Conservation (phyloP, 2,888 invertebrate genomes). For the Myathropa florea region DNA sequence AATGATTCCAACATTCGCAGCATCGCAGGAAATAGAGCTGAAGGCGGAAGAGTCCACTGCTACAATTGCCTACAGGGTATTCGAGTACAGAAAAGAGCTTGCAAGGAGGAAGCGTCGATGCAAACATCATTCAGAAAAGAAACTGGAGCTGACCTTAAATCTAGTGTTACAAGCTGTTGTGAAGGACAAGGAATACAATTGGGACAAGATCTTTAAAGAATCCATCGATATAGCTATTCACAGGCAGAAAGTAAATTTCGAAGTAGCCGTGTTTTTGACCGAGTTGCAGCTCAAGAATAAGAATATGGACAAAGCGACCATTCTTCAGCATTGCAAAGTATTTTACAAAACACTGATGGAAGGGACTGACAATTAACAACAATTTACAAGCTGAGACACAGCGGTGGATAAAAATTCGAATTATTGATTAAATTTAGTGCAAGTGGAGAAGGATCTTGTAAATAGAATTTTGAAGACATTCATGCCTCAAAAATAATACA, state of each 20-base stretch:
- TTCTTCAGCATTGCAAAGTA: background rate
- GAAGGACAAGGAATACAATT: background rate
- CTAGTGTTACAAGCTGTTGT: background rate
- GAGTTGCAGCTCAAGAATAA: background rate
- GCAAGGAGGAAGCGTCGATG: background rate
- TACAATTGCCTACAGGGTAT: background rate
- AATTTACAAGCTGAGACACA: background rate
- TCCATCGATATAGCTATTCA: background rate
- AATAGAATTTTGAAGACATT: too few relatives aligned
- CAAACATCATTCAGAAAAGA: background rate
- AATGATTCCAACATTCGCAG: background rate
- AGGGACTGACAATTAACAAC: background rate
- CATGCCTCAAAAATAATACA: too few relatives aligned
- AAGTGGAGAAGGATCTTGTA: too few relatives aligned
- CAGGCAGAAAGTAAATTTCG: background rate
- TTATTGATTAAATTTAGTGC: too few relatives aligned
- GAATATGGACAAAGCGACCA: background rate
- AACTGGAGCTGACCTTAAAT: background rate
- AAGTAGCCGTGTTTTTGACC: background rate
- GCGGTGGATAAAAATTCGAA: background rate
- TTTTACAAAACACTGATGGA: background rate
- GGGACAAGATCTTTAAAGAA: background rate
- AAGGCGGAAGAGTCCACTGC: background rate
- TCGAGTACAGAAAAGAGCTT: background rate
- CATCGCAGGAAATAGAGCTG: background rate